Base-by-base conservation (phyloP, 2,113 vertebrate species). In the Anguilla japonica region DNA sequence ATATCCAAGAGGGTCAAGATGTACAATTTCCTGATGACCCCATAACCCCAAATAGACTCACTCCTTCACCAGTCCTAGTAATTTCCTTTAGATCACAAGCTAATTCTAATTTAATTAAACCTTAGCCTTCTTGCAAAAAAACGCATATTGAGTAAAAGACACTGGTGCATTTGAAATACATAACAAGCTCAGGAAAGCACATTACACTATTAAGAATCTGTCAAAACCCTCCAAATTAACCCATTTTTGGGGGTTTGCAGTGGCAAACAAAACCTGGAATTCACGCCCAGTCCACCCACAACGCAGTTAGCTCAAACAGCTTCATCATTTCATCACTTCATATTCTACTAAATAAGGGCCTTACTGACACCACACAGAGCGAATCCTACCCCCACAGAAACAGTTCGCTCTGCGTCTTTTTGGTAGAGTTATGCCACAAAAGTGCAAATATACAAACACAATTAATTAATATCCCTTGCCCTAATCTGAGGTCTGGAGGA, bases 321-420 rank as follows among this genome's bases (percentile, higher is more conserved):
- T 41, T 80, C 16, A 41, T 40, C 29, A 86, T 75, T 57, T 89
- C 84, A 83, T 34, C 88, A 92, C 41, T 60, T 46, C 82, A 63
- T 5, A 39, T 71, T 39, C 39, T 34, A 43, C 16, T 9, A 82
- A 34, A 75, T 41, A 75, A 41, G 46, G 63, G 46, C 81, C 80
- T 71, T 15, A 46, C n/a, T 39, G 56, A 83, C 81, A 67, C 79
- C 80, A 50, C 56, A 81, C 26, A 86, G 81, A 83, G 43, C 26
- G 1, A 78, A 50, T 78, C 84, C 41, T 75, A 46, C 56, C 40
- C 34, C 40, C 26, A n/a, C 56, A 50, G 26, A 40, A 87, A 81
- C 16, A 50, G 53, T 86, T 50, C 57, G 81, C 34, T 34, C 1
- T 34, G 39, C 40, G 40, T 57, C 41, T 7, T 83, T 87, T 87